phyloP scores from a whole-genome alignment of 2,113 vertebrate genomes.

The Chinchilla lanigera region DNA sequence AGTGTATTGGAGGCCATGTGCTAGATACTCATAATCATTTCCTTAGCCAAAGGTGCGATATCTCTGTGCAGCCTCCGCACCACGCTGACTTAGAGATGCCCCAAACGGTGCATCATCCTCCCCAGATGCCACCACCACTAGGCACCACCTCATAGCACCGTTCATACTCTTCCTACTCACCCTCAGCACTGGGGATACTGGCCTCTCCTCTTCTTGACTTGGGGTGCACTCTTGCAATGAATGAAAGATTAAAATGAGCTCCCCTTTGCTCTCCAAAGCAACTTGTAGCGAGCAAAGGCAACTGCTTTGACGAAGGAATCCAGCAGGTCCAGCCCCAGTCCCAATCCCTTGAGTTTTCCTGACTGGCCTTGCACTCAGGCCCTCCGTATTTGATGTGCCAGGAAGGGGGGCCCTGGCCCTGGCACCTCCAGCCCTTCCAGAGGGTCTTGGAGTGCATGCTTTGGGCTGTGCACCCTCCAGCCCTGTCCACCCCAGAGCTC shows the following conservation, averaged over 20 bases:
- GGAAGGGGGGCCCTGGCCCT: background rate
- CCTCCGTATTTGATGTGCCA: background rate
- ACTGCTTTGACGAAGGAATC: background rate
- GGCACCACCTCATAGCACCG: background rate
- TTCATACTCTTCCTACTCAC: background rate
- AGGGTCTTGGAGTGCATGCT: background rate
- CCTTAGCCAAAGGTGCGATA: background rate
- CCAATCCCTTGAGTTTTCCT: background rate
- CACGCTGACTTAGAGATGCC: background rate
- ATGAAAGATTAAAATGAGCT: background rate
- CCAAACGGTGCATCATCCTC: fast-evolving
- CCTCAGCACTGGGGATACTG: background rate
- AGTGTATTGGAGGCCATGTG: background rate
- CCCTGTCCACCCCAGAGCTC: background rate
- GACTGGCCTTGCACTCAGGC: fast-evolving
- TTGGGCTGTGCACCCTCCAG: fast-evolving
- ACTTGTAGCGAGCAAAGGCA: background rate
- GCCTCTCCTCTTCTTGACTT: background rate
- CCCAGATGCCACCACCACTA: fast-evolving
- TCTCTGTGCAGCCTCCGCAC: background rate
- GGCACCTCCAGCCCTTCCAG: background rate
- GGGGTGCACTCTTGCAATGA: fast-evolving
- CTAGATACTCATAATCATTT: background rate
- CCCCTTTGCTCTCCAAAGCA: background rate
- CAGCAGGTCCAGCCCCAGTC: too few species aligned